Percentiles rank a stretch among this genome's conserved stretches.
Evolutionary conservation across 1,140 invertebrate species (phyloP).

Genomic region (Propsilocerus akamusi): DNA sequence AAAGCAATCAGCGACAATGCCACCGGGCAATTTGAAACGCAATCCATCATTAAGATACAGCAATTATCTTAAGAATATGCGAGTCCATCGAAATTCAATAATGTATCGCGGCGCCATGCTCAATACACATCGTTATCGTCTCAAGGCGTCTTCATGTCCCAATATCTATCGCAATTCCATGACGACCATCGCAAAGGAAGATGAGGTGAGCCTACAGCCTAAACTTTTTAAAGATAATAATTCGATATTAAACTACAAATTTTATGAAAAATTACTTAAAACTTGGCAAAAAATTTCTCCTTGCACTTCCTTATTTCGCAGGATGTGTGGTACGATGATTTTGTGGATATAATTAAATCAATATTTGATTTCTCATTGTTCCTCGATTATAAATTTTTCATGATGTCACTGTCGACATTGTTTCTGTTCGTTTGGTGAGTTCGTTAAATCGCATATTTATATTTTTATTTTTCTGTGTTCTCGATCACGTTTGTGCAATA

Average conservation of each 20-base stretch:
- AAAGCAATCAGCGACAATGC: constrained; percentile 11
- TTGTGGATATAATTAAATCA: constrained; percentile 46
- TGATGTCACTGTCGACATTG: constrained; percentile 67
- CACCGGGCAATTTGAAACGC: constrained; percentile 16
- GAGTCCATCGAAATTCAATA: constrained; percentile 58
- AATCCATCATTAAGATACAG: constrained; percentile 24
- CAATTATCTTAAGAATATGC: constrained; percentile 56
- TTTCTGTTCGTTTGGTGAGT: constrained; percentile 61
- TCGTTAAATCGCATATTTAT: neutral
- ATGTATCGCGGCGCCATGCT: constrained; percentile 61
- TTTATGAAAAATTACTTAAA: no score
- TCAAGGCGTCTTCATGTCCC: constrained; percentile 73
- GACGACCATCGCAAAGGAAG: constrained; percentile 60
- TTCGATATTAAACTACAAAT: no score
- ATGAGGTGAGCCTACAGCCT: constrained; percentile 36
- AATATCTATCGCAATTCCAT: constrained; percentile 82
- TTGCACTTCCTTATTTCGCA: neutral
- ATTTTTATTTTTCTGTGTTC: no score
- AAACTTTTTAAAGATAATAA: constrained; percentile 6
- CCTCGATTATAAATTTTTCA: constrained; percentile 54
- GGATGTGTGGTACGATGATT: constrained; percentile 45
- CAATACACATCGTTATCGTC: constrained; percentile 58
- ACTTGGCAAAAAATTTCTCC: neutral
- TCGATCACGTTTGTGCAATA: no score
- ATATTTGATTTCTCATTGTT: constrained; percentile 69